phyloP scores from a whole-genome alignment of 2,888 invertebrate species.

The Reticulitermes lucifugus region DNA sequence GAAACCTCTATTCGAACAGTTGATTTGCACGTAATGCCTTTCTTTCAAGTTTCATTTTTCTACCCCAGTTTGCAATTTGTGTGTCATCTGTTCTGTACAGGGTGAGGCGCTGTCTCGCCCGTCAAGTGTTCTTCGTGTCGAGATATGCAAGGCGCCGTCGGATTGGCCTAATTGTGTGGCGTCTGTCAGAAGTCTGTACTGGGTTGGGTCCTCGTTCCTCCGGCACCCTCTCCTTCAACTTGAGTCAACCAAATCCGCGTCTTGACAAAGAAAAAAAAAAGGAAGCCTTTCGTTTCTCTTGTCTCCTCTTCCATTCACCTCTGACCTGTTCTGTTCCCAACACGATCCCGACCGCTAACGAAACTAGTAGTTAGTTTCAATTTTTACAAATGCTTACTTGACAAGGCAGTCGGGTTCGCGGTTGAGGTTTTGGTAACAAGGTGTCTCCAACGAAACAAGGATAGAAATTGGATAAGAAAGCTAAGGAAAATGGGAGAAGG shows the following conservation, averaged over 20 bases:
- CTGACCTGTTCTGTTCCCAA: background rate
- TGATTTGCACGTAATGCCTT: no score
- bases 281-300: constrained; percentile 24
- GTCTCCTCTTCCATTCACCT: background rate
- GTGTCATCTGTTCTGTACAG: background rate
- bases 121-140: constrained; percentile 2
- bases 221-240: constrained; percentile 30
- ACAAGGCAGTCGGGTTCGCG: constrained; percentile 24
- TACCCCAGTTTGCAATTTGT: background rate
- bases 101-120: background rate
- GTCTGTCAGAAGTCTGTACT: constrained; percentile 37
- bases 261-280: constrained; percentile 40
- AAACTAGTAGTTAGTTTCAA: constrained; percentile 44
- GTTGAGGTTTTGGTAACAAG: constrained; percentile 29
- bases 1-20: no score
- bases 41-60: no score
- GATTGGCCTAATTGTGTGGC: constrained; percentile 52
- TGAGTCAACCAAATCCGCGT: constrained; percentile 36
- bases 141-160: constrained; percentile 19
- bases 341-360: constrained; percentile 10
- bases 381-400: constrained; percentile 48
- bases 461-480: constrained; percentile 35
- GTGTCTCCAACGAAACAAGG: constrained; percentile 39
- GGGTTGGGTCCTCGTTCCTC: constrained; percentile 34
- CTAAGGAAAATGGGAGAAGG: background rate